These are phyloP conservation scores for Ganaspis brasiliensis DNA, from an alignment of 2,888 invertebrate species.

Conservation along the genomic window DNA sequence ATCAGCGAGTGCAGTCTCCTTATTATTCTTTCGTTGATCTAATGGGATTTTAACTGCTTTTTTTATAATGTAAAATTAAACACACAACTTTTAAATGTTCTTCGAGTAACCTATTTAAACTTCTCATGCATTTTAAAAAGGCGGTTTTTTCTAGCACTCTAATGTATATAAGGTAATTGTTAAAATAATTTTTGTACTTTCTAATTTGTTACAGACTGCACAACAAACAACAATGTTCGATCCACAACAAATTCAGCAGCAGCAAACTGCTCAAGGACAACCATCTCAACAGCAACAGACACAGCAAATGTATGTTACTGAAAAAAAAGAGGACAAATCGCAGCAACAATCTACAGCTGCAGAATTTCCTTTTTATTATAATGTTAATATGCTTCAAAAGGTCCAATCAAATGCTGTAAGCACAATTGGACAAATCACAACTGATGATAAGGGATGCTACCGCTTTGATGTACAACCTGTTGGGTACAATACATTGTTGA, in stretches of 20 bases:
- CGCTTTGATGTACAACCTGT: constrained; percentile 81
- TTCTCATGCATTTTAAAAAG: too few relatives aligned
- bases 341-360: constrained; percentile 76
- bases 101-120: too few relatives aligned
- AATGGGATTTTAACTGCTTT: too few relatives aligned
- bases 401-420: constrained; percentile 79
- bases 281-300: constrained; percentile 82
- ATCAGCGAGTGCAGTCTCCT: too few relatives aligned
- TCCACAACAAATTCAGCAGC: constrained; percentile 84
- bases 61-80: too few relatives aligned
- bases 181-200: too few relatives aligned
- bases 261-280: constrained; percentile 84
- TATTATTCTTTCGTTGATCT: too few relatives aligned
- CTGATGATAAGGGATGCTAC: constrained; percentile 81
- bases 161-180: too few relatives aligned
- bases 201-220: constrained; percentile 46
- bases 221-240: constrained; percentile 77
- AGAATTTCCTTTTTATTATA: constrained; percentile 82
- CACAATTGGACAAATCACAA: constrained; percentile 79
- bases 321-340: constrained; percentile 78
- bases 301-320: constrained; percentile 78
- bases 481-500: constrained; percentile 91
- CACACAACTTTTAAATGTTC: too few relatives aligned
- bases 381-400: constrained; percentile 82
- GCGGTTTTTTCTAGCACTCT: too few relatives aligned